Percentiles rank a stretch among this genome's conserved stretches.
Conservation (phyloP, 35 echinoderm and acorn worm genomes). For the Diadema setosum region DNA sequence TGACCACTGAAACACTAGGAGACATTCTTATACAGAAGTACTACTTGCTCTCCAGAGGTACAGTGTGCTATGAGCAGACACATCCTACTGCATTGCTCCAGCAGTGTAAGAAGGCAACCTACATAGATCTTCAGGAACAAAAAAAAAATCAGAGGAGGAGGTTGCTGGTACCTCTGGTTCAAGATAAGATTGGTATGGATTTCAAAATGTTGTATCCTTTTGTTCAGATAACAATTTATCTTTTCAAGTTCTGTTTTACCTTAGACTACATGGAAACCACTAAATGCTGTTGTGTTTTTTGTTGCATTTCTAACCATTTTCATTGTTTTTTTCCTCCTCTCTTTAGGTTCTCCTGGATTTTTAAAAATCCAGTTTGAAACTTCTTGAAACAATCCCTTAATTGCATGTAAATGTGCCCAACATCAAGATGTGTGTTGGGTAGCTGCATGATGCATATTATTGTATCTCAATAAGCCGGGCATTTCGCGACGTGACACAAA, state of each 20-base stretch:
- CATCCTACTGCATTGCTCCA: background rate
- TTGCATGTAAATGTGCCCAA: background rate
- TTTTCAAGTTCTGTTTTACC: background rate
- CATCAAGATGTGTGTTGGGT: too few relatives aligned
- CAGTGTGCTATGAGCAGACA: background rate
- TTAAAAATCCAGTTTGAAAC: background rate
- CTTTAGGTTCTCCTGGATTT: too few relatives aligned
- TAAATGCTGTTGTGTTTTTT: too few relatives aligned
- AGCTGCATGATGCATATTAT: too few relatives aligned
- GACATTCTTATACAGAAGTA: background rate
- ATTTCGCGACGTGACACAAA: too few relatives aligned
- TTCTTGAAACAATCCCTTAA: background rate
- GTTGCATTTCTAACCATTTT: too few relatives aligned
- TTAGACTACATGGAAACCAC: too few relatives aligned
- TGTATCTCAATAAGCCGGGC: background rate
- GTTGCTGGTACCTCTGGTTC: background rate
- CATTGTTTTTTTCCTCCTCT: too few relatives aligned
- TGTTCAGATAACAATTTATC: background rate
- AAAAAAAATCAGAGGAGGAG: background rate
- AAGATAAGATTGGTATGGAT: background rate
- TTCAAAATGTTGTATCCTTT: background rate
- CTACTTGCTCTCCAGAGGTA: background rate
- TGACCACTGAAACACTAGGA: background rate
- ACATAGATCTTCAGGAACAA: background rate
- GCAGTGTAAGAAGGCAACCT: background rate